Base-by-base conservation (phyloP, 1,140 invertebrate genomes). In the Liolophura sinensis region DNA sequence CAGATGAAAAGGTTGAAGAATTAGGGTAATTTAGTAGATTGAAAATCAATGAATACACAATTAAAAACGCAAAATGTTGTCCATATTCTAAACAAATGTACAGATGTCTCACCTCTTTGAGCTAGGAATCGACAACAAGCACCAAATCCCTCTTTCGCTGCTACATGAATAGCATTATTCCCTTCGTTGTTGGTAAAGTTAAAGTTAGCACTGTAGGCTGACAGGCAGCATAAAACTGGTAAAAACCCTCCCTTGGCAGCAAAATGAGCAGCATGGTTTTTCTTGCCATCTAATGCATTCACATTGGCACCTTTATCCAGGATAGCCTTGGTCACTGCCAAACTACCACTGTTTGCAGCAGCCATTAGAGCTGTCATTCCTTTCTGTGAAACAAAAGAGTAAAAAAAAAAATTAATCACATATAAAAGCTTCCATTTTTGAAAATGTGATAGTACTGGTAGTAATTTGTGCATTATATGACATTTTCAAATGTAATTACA, bases 191-290 rank as follows among this genome's bases (percentile, higher is more conserved):
- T 78, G n/a, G 69, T 66, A 24, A 77, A 72, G 63, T 85, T 79
- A 76, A 85, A 85, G 54, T 84, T 69, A n/a, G 82, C 83, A 57
- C 78, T 77, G 69, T 76, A 83, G 0, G 77, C 82, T 20, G 82
- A 70, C 73, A 86, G 76, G 25, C 73, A 70, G 4, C 66, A 74
- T 25, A 83, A 50, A 3, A 79, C 76, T 40, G 74, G 70, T n/a
- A 81, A 76, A 62, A 76, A 72, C 47, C 83, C 84, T 70, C 71
- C 75, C 57, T 75, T 72, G 25, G 83, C 84, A 57, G 84, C 84
- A 67, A 79, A 81, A 70, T 86, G 84, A 40, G 76, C 73, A 49
- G 82, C 82, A 64, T 76, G 73, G 57, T 73, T 72, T 56, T 80
- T 77, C 48, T 76, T 68, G n/a, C 71, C 68, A 64, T 85, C 84